Conservation (phyloP, 2,113 vertebrate species). For the Clupea harengus region DNA sequence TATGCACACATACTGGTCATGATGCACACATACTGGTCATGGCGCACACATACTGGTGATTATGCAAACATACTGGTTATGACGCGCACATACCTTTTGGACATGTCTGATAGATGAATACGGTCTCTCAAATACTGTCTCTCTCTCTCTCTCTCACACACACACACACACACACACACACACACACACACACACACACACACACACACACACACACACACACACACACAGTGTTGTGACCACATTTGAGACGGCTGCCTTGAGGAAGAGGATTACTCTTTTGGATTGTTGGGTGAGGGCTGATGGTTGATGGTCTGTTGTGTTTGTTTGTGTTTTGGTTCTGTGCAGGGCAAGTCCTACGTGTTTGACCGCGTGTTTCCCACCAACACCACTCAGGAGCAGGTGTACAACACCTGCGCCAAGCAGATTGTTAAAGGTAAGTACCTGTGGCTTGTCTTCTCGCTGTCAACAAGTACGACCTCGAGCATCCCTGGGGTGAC, state of each 20-base stretch:
- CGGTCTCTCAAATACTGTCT: neutral
- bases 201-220: neutral
- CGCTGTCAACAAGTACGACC: neutral
- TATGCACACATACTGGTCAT: no score
- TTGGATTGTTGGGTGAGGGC: neutral
- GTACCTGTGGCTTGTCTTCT: neutral
- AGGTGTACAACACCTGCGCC: constrained; percentile 92
- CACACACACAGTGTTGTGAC: neutral
- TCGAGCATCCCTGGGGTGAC: no score
- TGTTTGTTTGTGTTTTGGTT: neutral
- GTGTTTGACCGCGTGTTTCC: constrained; percentile 88
- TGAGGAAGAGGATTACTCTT: neutral
- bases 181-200: neutral
- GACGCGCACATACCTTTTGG: neutral
- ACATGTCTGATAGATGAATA: neutral
- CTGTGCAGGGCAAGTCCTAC: constrained; percentile 80
- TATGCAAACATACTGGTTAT: no score
- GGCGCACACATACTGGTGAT: no score
- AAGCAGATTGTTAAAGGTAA: constrained; percentile 94
- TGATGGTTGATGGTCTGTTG: neutral
- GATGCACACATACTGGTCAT: neutral
- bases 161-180: neutral
- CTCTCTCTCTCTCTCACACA: neutral
- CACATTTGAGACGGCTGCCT: neutral
- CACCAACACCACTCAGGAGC: constrained; percentile 93